These are phyloP conservation scores for Chironomus riparius DNA, from an alignment of 2,888 invertebrate genomes.

Conservation along the genomic window DNA sequence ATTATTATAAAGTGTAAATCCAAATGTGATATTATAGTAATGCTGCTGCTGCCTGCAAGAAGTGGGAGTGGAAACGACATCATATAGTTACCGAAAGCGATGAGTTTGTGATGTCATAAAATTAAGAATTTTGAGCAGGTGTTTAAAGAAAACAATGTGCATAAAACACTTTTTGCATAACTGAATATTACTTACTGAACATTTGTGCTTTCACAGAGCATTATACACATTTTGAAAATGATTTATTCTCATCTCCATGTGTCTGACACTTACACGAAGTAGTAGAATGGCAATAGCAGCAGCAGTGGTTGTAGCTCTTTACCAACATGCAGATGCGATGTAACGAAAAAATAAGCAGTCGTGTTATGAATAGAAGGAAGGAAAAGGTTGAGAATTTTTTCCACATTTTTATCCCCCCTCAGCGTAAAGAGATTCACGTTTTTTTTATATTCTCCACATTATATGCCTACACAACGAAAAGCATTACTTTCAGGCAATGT, in stretches of 20 bases:
- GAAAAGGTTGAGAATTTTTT: too few species aligned
- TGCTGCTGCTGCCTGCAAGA: not conserved
- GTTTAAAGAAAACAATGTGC: slow-evolving; percentile 24
- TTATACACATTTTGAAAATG: slow-evolving; percentile 12
- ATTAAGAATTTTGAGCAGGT: slow-evolving; percentile 25
- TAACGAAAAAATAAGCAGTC: too few species aligned
- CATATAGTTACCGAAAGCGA: not conserved
- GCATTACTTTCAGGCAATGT: slow-evolving; percentile 1
- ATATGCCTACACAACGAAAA: not conserved
- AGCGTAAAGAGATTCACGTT: too few species aligned
- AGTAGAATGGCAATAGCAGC: not conserved
- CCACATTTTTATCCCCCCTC: too few species aligned
- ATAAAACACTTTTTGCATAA: slow-evolving; percentile 21
- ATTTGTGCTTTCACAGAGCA: not conserved
- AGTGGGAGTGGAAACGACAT: not conserved
- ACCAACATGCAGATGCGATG: too few species aligned
- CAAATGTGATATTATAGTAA: not conserved
- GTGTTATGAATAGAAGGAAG: too few species aligned
- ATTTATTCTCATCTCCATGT: slow-evolving; percentile 15
- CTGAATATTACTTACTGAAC: not conserved
- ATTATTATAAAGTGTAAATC: not conserved
- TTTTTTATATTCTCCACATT: not conserved
- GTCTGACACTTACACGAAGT: not conserved
- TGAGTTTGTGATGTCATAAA: not conserved
- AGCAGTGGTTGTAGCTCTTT: not conserved